phyloP scores from a whole-genome alignment of 2,113 vertebrate genomes.

The Aleadryas rufinucha region DNA sequence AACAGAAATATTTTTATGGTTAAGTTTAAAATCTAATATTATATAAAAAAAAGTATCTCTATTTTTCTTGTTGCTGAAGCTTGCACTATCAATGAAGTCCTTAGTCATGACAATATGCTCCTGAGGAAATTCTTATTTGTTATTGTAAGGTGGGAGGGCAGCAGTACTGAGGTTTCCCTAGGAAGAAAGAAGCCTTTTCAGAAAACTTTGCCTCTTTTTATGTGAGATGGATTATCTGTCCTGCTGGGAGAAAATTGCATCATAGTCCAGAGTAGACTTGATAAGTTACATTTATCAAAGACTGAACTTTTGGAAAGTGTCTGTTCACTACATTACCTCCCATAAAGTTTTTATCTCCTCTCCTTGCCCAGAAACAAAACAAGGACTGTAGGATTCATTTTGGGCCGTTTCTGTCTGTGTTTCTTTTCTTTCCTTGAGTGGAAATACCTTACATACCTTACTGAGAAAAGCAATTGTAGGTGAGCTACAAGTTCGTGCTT shows the following conservation, averaged over 20 bases:
- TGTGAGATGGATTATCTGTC: not conserved
- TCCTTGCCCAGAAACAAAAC: not conserved
- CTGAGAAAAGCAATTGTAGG: not conserved
- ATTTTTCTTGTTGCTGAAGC: not conserved
- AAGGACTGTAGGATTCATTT: not conserved
- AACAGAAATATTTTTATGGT: not conserved
- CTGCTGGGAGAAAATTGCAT: not conserved
- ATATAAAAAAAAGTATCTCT: not conserved
- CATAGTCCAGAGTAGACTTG: not conserved
- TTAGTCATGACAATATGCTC: not conserved
- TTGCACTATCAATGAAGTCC: not conserved
- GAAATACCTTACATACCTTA: not conserved
- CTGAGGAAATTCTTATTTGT: not conserved
- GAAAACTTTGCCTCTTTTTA: not conserved
- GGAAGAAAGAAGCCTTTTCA: not conserved
- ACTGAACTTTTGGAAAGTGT: not conserved
- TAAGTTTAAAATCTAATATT: not conserved
- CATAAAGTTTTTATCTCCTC: not conserved
- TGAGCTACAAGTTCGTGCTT: not conserved
- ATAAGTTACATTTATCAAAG: not conserved
- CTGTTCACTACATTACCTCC: not conserved
- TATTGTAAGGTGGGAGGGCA: not conserved
- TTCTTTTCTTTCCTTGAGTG: not conserved
- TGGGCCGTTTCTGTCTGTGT: rapidly evolving
- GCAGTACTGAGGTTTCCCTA: not conserved